Evolutionary conservation across 2,113 vertebrate species (phyloP).

Genomic region (Rhea americana): DNA sequence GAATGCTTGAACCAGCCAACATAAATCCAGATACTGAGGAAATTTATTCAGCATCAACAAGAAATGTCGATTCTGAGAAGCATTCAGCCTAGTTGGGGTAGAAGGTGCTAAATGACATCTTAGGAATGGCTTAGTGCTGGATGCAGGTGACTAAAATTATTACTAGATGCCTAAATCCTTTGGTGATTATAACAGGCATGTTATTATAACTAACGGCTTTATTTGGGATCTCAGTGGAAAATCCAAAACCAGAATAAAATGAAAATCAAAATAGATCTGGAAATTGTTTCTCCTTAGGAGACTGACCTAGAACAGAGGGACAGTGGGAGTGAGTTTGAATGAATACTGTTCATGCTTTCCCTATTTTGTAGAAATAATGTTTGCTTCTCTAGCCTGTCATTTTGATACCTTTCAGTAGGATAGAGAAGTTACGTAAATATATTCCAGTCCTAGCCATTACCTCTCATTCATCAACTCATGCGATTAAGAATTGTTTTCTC

Average conservation of each 20-base stretch:
- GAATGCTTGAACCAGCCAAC: background rate
- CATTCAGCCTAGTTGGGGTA: background rate
- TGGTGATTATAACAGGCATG: background rate
- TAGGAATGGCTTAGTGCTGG: background rate
- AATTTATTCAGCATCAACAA: background rate
- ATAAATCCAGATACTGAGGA: background rate
- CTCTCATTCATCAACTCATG: background rate
- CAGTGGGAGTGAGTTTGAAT: background rate
- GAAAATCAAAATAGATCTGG: background rate
- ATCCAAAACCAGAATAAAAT: background rate
- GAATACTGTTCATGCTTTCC: background rate
- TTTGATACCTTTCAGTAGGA: background rate
- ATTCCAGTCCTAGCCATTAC: background rate
- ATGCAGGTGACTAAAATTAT: background rate
- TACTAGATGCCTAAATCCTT: background rate
- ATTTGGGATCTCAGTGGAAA: background rate
- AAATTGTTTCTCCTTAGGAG: background rate
- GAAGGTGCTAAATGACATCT: background rate
- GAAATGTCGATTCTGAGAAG: background rate
- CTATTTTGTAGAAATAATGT: background rate
- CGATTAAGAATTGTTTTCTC: background rate
- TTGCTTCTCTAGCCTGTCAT: background rate
- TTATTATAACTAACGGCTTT: background rate
- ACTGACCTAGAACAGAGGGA: background rate
- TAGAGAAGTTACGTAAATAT: background rate